Conservation (phyloP, 2,888 invertebrate genomes). For the Zaprionus lineosus region DNA sequence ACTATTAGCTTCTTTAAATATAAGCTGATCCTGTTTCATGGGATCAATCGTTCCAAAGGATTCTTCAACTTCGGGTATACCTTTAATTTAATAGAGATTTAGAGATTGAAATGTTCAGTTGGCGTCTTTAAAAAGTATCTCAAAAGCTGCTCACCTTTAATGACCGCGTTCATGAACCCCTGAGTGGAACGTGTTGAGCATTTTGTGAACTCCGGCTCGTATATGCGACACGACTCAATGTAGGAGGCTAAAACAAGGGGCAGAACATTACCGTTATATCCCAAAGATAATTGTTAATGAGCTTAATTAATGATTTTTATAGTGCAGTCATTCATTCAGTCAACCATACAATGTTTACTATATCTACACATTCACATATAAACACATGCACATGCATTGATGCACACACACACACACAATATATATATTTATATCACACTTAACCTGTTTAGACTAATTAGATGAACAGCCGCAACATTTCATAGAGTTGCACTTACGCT, state of each 20-base stretch:
- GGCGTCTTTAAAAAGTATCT: background rate
- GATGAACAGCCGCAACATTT: conserved; percentile 1
- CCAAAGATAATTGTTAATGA: background rate
- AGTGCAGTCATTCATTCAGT: too few relatives aligned
- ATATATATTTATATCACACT: too few relatives aligned
- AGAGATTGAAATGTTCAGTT: background rate
- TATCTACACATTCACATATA: too few relatives aligned
- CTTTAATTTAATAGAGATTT: conserved; percentile 7
- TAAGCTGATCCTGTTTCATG: conserved; percentile 86
- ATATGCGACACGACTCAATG: conserved; percentile 86
- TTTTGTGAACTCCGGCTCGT: conserved; percentile 86
- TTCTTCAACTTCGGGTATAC: conserved; percentile 73
- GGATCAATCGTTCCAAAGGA: conserved; percentile 87
- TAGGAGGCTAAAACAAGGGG: conserved; percentile 87
- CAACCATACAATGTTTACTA: too few relatives aligned
- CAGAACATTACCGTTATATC: too few relatives aligned
- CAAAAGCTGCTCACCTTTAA: conserved; percentile 72
- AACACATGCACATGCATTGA: background rate
- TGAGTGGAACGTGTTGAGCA: conserved; percentile 85
- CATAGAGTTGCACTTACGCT: conserved; percentile 61
- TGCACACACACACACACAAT: conserved; percentile 4
- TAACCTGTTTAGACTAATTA: conserved; percentile 24
- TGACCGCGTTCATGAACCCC: conserved; percentile 85
- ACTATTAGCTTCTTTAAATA: conserved; percentile 87
- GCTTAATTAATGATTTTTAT: background rate